Base-by-base conservation (phyloP, 2,888 invertebrate genomes). In the Lasioglossum pauxillum region DNA sequence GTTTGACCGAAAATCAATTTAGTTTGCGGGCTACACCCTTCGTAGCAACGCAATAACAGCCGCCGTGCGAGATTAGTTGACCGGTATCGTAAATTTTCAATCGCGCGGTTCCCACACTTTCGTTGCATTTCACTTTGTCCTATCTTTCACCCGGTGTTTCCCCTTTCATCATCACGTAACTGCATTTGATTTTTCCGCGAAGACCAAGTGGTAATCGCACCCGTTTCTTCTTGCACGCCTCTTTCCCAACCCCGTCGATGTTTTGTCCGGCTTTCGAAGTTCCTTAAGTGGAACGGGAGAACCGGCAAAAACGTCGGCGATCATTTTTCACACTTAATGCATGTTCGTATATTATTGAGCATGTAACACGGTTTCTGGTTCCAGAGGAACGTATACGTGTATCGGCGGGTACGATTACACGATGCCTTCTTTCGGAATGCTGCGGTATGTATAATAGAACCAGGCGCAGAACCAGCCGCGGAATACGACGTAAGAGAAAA, bases 401-500 rank as follows among this genome's bases (percentile, higher is more conserved):
- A 53, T 53, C 76, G 60, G 23, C 64, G 75, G 80, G 76, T 85
- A 78, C 75, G 77, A 85, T 85, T 85, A 85, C 85, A 69, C 67
- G 80, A 80, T 76, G 74, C 44, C 80, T 75, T 80, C 78, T 87
- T 87, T 87, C 73, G 87, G 86, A 60, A 72, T 60, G 69, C 72
- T 49, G 57, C 69, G 64, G 79, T 64, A 73, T 44, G 69, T 53
- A 53, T 53, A 53, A 53, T 53, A 77, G 71, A 85, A 75, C 71
- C 23, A 75, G 75, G 77, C 75, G 74, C 74, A 41, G 75, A 75
- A 67, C 53, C 53, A 23, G 53, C 53, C 53, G 53, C n/a, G 10
- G n/a, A 8, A 23, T 8, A 38, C 86, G 79, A 86, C 73, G 53
- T 38, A 86, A 78, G 76, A 82, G 86, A 86, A 86, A 86, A 86